Evolutionary conservation across 2,113 vertebrate genomes (phyloP).

Genomic region (Malurus alboscapulatus): DNA sequence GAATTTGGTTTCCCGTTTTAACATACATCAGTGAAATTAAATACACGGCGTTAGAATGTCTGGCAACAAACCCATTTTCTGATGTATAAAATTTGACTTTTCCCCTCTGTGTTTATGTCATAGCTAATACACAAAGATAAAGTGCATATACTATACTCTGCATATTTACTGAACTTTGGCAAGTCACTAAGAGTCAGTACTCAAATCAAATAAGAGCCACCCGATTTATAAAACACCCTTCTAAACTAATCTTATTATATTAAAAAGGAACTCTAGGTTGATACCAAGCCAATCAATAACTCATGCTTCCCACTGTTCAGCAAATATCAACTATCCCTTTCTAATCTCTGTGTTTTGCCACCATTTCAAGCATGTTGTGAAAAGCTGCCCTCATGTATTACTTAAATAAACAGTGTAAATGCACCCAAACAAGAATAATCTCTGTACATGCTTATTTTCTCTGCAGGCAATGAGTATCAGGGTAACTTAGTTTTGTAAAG

Average conservation of each 20-base stretch:
- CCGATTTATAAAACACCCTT: constrained; percentile 50
- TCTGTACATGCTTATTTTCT: constrained; percentile 1
- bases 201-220: constrained; percentile 54
- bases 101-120: constrained; percentile 59
- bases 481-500: not conserved
- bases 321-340: constrained; percentile 25
- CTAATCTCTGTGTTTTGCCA: constrained; percentile 20
- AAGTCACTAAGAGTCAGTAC: constrained; percentile 42
- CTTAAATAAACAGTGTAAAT: constrained; percentile 4
- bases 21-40: constrained; percentile 68
- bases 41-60: constrained; percentile 27
- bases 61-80: constrained; percentile 57
- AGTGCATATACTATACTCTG: constrained; percentile 29
- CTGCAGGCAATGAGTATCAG: not conserved
- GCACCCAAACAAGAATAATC: not conserved
- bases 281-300: constrained; percentile 49
- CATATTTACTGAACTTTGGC: constrained; percentile 64
- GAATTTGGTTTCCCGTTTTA: constrained; percentile 64
- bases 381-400: not conserved
- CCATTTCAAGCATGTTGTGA: not conserved
- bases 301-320: constrained; percentile 8
- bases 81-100: constrained; percentile 63
- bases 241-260: constrained; percentile 37
- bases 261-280: constrained; percentile 12
- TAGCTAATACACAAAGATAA: constrained; percentile 60